Base-by-base conservation (phyloP, 1,140 invertebrate genomes). In the Hirudo medicinalis region DNA sequence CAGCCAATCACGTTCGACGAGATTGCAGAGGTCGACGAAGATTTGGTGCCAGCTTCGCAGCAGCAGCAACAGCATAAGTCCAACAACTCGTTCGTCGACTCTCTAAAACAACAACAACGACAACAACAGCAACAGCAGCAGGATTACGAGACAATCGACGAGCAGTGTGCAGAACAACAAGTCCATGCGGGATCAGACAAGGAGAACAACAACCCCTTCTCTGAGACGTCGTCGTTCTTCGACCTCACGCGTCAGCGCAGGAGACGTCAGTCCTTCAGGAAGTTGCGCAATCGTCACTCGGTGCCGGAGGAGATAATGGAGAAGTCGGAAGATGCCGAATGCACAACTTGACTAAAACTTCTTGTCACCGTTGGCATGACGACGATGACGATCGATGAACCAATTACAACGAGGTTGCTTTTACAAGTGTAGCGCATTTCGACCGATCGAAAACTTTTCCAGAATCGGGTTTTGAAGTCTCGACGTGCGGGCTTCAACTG, bases 1-100 rank as follows among this genome's bases (percentile, higher is more conserved):
- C 86, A 87, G 77, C 88, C 88, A 0, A 87, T 89, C 71, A 89
- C 88, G 25, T 89, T 89, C 79, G 86, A 88, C 69, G 88, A 89
- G 82, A 89, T 89, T 74, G 86, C 88, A 82, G 88, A 88, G 71
- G 78, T 81, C 36, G 78, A 80, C 74, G 77, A 79, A 74, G 77
- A 81, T 72, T 76, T 54, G 76, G 75, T 22, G 76, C 76, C 25
- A 71, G 72, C 53, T 71, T 75, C 32, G 75, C 67, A 27, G 1
- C 32, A 40, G 8, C 29, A 25, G 8, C n/a, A 40, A 36, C 67
- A 36, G 15, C 67, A 9, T 6, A n/a, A n/a, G 22, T 40, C 22
- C 9, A 32, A 40, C 29, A 9, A 22, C 6, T 15, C 22, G 67
- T 36, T n/a, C n/a, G 17, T n/a, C 69, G 54, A 55, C 69, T 25